phyloP scores from a whole-genome alignment of 2,797 vertebrate species.

The Cyprinodon diabolis region DNA sequence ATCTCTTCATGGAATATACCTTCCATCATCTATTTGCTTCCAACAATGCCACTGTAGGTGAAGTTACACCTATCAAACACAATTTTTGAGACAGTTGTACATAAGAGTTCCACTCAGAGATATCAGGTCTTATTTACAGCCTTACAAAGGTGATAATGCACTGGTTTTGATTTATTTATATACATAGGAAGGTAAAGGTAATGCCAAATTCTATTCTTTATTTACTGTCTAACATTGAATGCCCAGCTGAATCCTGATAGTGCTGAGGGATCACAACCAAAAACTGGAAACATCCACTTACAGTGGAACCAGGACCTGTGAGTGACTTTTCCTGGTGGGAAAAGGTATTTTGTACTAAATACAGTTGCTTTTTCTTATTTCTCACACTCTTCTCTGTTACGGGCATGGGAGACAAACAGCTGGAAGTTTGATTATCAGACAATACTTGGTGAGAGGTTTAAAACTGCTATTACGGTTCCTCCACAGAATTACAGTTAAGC shows the following conservation, averaged over 20 bases:
- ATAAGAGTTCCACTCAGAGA: neutral
- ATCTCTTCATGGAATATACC: constrained; percentile 1
- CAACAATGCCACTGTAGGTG: constrained; percentile 18
- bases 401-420: no score
- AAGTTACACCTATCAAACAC: neutral
- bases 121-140: neutral
- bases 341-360: no score
- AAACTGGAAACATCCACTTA: no score
- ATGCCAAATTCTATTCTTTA: neutral
- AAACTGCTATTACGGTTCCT: neutral
- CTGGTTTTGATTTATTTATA: neutral
- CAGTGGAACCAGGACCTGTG: no score
- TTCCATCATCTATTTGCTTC: constrained; percentile 16
- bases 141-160: neutral
- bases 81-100: neutral
- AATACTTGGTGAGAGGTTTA: neutral
- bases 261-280: neutral
- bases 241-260: neutral
- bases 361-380: no score
- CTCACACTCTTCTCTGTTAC: no score
- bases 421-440: neutral
- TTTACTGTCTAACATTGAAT: neutral
- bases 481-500: neutral
- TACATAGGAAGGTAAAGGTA: neutral
- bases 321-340: no score